Base-by-base conservation (phyloP, 1,140 invertebrate genomes). In the Brachionus calyciflorus region DNA sequence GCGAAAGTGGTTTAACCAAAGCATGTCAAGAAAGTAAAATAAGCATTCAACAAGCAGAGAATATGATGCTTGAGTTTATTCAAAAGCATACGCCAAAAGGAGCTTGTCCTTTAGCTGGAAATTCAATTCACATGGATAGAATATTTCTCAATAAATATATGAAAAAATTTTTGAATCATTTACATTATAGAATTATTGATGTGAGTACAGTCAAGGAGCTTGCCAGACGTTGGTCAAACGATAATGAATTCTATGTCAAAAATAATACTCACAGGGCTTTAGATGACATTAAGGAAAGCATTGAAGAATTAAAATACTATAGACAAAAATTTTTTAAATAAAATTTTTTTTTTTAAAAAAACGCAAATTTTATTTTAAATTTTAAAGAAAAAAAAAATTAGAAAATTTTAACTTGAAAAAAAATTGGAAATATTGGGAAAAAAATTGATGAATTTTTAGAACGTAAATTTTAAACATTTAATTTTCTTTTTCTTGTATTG, bases 121-220 rank as follows among this genome's bases (percentile, higher is more conserved):
- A 95, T 86, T 90, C 91, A 69, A 88, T 97, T 6, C 91, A 92
- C 80, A 90, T 91, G 87, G 94, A 98, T 63, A 82, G 57, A 63
- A 37, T 41, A 68, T 85, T 85, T 78, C 80, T 85, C 0, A 75
- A 81, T 21, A 82, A 81, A 78, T 82, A 84, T 78, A 84, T 85
- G 84, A 83, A 83, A 10, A 60, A 78, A 4, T 82, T 85, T 37
- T 78, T 91, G 81, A 81, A 90, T 10, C 91, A 94, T 84, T 86
- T 97, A 73, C 93, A 97, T 84, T 96, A 98, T 85, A 88, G 94
- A 81, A 90, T 93, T 24, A 90, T 98, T 65, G 95, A 98, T 88
- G 93, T 96, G 3, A 93, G 91, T 37, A 89, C 91, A 2, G 85
- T 97, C 1, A 96, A 96, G 84, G 94, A 96, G 86, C 81, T 97